Conservation (phyloP, 2,113 vertebrate species). For the Lepisosteus osseus region DNA sequence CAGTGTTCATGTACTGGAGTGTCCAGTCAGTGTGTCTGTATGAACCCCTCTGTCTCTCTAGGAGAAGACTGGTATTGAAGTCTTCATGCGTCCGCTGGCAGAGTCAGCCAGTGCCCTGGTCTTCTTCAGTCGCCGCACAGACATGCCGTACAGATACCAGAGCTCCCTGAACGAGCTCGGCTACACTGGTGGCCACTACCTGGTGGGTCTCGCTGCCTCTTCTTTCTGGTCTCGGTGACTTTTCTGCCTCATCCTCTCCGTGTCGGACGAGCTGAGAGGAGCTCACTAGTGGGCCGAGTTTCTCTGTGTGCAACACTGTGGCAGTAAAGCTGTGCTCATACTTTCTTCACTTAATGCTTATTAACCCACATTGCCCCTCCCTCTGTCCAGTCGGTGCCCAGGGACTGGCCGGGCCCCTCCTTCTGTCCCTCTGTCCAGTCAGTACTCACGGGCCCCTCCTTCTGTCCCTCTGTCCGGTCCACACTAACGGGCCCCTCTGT, state of each 20-base stretch:
- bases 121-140: slow-evolving; percentile 84
- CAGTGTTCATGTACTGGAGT: no score
- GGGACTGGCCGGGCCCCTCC: background rate
- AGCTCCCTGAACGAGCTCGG: slow-evolving; percentile 71
- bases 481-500: background rate
- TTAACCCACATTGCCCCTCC: background rate
- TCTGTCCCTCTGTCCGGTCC: background rate
- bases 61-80: slow-evolving; percentile 75
- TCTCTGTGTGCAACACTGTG: background rate
- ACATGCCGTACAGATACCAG: slow-evolving; percentile 79
- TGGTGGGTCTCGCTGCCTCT: slow-evolving; percentile 53
- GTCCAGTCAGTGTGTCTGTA: no score
- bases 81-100: slow-evolving; percentile 77
- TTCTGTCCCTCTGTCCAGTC: background rate
- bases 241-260: background rate
- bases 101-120: slow-evolving; percentile 64
- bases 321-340: background rate
- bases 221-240: fast-evolving
- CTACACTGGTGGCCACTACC: slow-evolving; percentile 58
- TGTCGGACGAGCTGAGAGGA: no score
- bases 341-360: background rate
- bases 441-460: background rate
- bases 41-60: slow-evolving; percentile 33
- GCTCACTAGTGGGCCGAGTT: background rate
- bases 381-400: background rate